These are phyloP conservation scores for Trichechus manatus DNA, from an alignment of 2,113 vertebrate species.

Conservation along the genomic window DNA sequence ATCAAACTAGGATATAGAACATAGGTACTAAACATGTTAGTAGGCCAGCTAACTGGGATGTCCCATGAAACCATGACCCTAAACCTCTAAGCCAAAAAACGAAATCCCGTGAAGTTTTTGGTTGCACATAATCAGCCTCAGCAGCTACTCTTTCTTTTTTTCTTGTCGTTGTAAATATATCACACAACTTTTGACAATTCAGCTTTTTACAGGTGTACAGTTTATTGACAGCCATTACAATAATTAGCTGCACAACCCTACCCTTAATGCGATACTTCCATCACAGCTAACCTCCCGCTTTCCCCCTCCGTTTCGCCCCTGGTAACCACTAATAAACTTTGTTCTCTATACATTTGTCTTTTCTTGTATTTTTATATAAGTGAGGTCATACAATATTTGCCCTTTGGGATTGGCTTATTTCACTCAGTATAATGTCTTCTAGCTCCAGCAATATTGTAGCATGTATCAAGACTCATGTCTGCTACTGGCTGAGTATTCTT, in stretches of 20 bases:
- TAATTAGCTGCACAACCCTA: background rate
- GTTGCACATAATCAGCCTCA: no score
- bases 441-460: background rate
- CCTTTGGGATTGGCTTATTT: background rate
- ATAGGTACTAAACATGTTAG: no score
- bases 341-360: background rate
- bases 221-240: background rate
- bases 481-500: background rate
- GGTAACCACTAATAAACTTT: background rate
- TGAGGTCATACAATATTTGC: background rate
- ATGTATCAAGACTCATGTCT: background rate
- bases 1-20: no score
- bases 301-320: no score
- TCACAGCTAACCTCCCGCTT: no score
- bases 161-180: background rate
- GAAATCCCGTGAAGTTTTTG: no score
- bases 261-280: background rate
- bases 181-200: background rate
- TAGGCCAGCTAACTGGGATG: no score
- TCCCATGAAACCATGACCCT: no score
- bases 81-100: no score
- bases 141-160: background rate
- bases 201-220: background rate
- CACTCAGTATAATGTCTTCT: background rate
- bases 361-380: background rate